These are phyloP conservation scores for Drosophila crucigera DNA, from an alignment of 2,888 invertebrate genomes.

Conservation along the genomic window DNA sequence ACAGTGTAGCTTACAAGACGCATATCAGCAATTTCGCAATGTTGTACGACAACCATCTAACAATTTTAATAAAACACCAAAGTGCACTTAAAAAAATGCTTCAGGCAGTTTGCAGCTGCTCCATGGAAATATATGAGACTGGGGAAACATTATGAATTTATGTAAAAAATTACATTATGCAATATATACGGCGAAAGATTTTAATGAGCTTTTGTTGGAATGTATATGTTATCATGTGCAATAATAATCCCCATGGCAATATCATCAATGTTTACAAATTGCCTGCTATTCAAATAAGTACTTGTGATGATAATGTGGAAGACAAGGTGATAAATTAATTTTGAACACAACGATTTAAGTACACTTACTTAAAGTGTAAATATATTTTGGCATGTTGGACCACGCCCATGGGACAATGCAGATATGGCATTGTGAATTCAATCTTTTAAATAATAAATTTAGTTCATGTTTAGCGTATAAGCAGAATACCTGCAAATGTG, in stretches of 20 bases:
- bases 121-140: conserved; percentile 22
- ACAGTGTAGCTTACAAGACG: conserved; percentile 21
- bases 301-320: neutral
- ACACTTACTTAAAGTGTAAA: neutral
- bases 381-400: neutral
- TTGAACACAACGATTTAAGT: neutral
- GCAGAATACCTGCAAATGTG: neutral
- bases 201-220: conserved; percentile 21
- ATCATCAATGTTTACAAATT: conserved; percentile 12
- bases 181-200: conserved; percentile 14
- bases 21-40: conserved; percentile 34
- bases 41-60: conserved; percentile 9
- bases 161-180: conserved; percentile 7
- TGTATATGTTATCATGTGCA: conserved; percentile 6
- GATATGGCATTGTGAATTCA: neutral
- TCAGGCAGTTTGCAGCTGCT: conserved; percentile 47
- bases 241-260: conserved; percentile 26
- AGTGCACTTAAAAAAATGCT: conserved; percentile 59
- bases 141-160: conserved; percentile 37
- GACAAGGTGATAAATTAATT: neutral
- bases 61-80: conserved; percentile 60
- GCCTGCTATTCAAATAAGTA: neutral
- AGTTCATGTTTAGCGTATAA: neutral
- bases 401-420: neutral
- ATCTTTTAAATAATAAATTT: neutral